These are phyloP conservation scores for Polypterus bichir DNA, from an alignment of 2,113 vertebrate genomes.

Conservation along the genomic window DNA sequence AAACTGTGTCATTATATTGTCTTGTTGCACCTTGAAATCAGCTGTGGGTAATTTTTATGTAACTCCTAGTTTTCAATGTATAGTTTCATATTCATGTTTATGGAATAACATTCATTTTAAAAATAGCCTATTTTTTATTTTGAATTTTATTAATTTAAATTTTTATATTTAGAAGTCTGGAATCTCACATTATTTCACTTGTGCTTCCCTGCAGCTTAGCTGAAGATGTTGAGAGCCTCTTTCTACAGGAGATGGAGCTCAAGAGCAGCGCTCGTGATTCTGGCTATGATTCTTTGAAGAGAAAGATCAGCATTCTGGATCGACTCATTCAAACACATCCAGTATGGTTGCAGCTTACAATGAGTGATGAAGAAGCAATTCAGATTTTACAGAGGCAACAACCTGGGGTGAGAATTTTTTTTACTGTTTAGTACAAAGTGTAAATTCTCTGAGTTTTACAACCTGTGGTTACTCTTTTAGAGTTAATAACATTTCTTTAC, in stretches of 20 bases:
- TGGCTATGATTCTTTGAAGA: conserved; percentile 70
- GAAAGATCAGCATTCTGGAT: conserved; percentile 78
- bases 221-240: conserved; percentile 55
- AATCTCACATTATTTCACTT: neutral
- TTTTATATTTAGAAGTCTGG: neutral
- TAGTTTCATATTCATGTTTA: too few relatives aligned
- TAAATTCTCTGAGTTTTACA: too few relatives aligned
- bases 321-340: conserved; percentile 73
- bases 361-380: conserved; percentile 61
- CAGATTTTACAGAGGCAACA: conserved; percentile 62
- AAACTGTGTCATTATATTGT: too few relatives aligned
- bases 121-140: too few relatives aligned
- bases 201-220: conserved; percentile 48
- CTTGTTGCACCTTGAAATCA: too few relatives aligned
- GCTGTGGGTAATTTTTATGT: too few relatives aligned
- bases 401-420: conserved; percentile 60
- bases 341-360: conserved; percentile 72
- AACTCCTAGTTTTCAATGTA: too few relatives aligned
- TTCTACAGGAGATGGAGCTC: conserved; percentile 45
- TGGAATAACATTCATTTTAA: too few relatives aligned
- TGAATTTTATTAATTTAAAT: neutral
- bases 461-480: too few relatives aligned
- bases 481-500: too few relatives aligned
- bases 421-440: too few relatives aligned
- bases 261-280: conserved; percentile 59